Evolutionary conservation across 2,888 invertebrate genomes (phyloP), one percentile per base, ranked within the genome.

Genomic region (Rapana venosa): DNA sequence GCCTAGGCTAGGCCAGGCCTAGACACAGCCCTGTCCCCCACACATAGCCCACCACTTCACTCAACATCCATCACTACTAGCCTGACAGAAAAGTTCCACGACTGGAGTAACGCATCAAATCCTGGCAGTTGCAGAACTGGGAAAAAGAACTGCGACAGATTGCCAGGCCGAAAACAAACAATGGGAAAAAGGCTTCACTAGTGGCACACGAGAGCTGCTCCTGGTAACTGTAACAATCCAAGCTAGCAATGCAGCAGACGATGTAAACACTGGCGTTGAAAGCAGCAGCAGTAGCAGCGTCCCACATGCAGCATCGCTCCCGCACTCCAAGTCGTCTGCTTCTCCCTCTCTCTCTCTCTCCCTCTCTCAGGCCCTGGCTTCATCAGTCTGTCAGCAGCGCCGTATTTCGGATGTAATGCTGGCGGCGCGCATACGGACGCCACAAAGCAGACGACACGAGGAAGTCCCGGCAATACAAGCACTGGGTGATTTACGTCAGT

Each of bases 301-400:
- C 56, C 83, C 83, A 15, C 83, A n/a, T 36, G 83, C 83, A 79
- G 32, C 15, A 56, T 30, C 85, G 30, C 85, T 13, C 84, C 58
- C 84, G 84, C 84, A 58, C 58, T 17, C 58, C n/a, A 85, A 85
- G 85, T 85, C 85, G 58, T 85, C 85, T 85, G 85, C 61, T 85
- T 30, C 85, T 13, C 85, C 15, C 36, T 22, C 47, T 8, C 35
- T 35, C 20, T 30, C 22, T 32, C 20, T n/a, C n/a, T 32, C 17
- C 4, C 11, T 20, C 56, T 47, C 20, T 47, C n/a, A 47, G 17
- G 47, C n/a, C n/a, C 8, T 47, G 47, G 47, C 47, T 47, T 22
- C 58, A 58, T 85, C 17, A 5, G 17, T 13, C 58, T 8, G 35
- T 32, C 2, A 61, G 85, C 85, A 56, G 47, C 66, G 66, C 66